A percentile compares a stretch with the other conserved stretches of the same genome.
These are phyloP conservation scores for Ctenopoma kingsleyae DNA, from an alignment of 2,797 vertebrate genomes.

Conservation along the genomic window DNA sequence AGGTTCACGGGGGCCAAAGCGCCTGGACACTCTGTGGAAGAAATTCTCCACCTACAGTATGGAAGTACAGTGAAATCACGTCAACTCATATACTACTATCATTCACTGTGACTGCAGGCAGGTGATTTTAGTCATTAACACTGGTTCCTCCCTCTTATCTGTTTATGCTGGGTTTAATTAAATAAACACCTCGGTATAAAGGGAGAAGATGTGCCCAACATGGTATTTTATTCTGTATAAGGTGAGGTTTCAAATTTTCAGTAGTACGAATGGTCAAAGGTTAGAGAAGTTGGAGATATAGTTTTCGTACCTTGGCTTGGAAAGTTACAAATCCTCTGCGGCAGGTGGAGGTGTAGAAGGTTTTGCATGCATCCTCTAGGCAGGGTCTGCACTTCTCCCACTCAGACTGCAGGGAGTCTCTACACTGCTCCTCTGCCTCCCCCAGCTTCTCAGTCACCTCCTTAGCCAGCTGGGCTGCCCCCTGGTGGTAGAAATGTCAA, in stretches of 20 bases:
- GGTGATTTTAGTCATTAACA: no score
- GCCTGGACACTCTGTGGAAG: slow-evolving; percentile 85
- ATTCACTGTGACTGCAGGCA: no score
- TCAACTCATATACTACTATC: no score
- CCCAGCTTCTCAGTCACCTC: slow-evolving; percentile 90
- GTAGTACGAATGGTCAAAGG: no score
- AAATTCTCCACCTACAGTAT: slow-evolving; percentile 86
- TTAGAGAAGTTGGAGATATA: background rate
- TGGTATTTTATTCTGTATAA: background rate
- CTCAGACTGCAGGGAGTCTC: slow-evolving; percentile 82
- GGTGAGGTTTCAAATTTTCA: background rate
- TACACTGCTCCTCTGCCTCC: slow-evolving; percentile 90
- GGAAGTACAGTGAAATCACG: background rate
- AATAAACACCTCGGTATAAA: no score
- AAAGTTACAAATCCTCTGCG: slow-evolving; percentile 83
- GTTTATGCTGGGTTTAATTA: no score
- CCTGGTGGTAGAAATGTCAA: slow-evolving; percentile 76
- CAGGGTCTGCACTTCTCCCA: slow-evolving; percentile 91
- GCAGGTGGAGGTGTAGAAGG: slow-evolving; percentile 88
- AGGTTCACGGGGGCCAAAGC: slow-evolving; percentile 78
- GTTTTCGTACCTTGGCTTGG: slow-evolving; percentile 82
- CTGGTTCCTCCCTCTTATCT: no score
- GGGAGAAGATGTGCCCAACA: no score
- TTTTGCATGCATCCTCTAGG: slow-evolving; percentile 89
- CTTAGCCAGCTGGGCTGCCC: slow-evolving; percentile 86